Base-by-base conservation (phyloP, 2,113 vertebrate genomes). In the Zosterops hypoxanthus region DNA sequence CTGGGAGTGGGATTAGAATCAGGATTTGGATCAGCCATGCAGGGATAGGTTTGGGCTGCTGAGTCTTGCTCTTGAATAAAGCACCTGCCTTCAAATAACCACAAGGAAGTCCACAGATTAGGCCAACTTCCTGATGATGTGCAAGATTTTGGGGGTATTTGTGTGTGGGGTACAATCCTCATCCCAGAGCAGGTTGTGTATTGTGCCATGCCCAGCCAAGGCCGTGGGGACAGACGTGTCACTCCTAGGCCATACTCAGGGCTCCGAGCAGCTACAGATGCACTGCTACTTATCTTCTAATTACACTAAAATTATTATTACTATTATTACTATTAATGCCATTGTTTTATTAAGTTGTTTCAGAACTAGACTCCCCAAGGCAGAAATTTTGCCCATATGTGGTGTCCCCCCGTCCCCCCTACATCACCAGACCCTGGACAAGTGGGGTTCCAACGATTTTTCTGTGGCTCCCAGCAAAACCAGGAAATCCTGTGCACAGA, bases 181-280 rank as follows among this genome's bases (percentile, higher is more conserved):
- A 63, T 2, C 41, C 12, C 31, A 52, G 23, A 57, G 46, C 28
- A 52, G 36, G 14, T 9, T 1, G 8, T 39, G 2, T 4, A 0
- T 3, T 31, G 23, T 36, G 36, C 36, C 28, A 28, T 28, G 14
- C 41, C 47, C 41, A 73, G 34, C 12, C 73, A 39, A 50, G 69
- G 39, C 49, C 36, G 21, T 47, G 44, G 47, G 69, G 33, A 82
- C 65, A 86, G 71, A 33, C 12, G 6, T 44, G 52, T 76, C 59
- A 42, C 82, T 57, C 12, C 50, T 11, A 34, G 55, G 79, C 75
- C 46, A 9, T 3, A 26, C 25, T 1, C 28, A 31, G 21, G 26
- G 46, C 26, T 77, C 72, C 36, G 72, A 88, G 71, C 41, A 88
- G 50, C 36, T 75, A 36, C 69, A 82, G 47, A 81, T 47, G 26